Evolutionary conservation across 2,888 invertebrate genomes (phyloP).

Genomic region (Plagiodera versicolora): DNA sequence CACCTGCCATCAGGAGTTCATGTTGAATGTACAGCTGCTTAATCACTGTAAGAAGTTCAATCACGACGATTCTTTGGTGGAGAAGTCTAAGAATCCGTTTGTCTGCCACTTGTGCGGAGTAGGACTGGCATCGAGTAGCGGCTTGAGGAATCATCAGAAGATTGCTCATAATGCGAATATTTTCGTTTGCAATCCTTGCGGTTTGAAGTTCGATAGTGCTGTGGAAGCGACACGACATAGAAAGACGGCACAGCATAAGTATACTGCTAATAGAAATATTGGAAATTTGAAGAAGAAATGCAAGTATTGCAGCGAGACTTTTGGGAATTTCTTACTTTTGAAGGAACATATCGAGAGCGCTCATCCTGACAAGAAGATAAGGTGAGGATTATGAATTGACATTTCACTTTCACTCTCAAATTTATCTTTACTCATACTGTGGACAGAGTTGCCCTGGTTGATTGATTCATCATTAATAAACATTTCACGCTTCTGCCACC

Average conservation of each 20-base stretch:
- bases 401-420: background rate
- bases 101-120: slow-evolving; percentile 64
- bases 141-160: slow-evolving; percentile 70
- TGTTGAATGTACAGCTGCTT: slow-evolving; percentile 74
- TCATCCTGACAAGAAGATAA: slow-evolving; percentile 67
- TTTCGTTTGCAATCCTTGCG: slow-evolving; percentile 72
- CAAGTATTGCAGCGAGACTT: slow-evolving; percentile 61
- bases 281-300: slow-evolving; percentile 59
- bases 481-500: too few species aligned
- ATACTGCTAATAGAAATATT: slow-evolving; percentile 57
- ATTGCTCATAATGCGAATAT: slow-evolving; percentile 62
- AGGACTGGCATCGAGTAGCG: slow-evolving; percentile 55
- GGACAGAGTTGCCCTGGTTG: too few species aligned
- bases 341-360: slow-evolving; percentile 64
- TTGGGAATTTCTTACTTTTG: slow-evolving; percentile 60
- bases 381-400: slow-evolving; percentile 53
- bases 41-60: slow-evolving; percentile 60
- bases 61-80: slow-evolving; percentile 39
- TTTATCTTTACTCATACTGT: too few species aligned
- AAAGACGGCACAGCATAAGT: slow-evolving; percentile 65
- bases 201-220: slow-evolving; percentile 63
- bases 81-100: slow-evolving; percentile 59
- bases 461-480: too few species aligned
- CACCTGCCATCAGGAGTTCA: slow-evolving; percentile 69
- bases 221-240: slow-evolving; percentile 69